Evolutionary conservation across 1,140 invertebrate genomes (phyloP).

Genomic region (Rhizoglyphus robini): DNA sequence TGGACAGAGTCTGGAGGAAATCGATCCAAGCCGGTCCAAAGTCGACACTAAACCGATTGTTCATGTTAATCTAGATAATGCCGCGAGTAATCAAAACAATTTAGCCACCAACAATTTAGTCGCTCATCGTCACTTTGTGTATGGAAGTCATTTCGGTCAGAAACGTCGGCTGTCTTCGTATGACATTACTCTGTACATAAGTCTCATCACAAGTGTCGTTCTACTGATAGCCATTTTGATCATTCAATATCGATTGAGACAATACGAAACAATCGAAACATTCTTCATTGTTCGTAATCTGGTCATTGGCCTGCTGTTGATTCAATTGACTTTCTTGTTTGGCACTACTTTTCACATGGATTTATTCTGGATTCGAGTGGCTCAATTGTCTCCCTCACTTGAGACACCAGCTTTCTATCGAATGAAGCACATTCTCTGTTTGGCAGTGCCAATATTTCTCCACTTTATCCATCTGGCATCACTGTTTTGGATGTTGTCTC

Average conservation of each 20-base stretch:
- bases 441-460: conserved; percentile 42
- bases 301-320: background rate
- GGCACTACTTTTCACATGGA: conserved; percentile 1
- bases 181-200: conserved; percentile 1
- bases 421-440: background rate
- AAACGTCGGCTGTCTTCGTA: background rate
- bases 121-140: background rate
- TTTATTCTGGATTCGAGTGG: conserved; percentile 3
- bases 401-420: background rate
- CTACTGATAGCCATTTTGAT: background rate
- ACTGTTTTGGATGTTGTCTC: conserved; percentile 48
- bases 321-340: conserved; percentile 16
- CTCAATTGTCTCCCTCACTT: background rate
- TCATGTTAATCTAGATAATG: no score
- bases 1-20: background rate
- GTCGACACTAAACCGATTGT: no score
- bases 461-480: conserved; percentile 52
- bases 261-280: conserved; percentile 6
- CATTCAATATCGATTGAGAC: conserved; percentile 7
- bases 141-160: no score
- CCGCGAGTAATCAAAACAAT: no score
- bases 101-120: no score
- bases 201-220: background rate
- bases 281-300: conserved; percentile 18
- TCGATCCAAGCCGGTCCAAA: background rate